Evolutionary conservation across 2,888 invertebrate species (phyloP), one percentile per base, ranked within the genome.

Genomic region (Eutolmus rufibarbis): DNA sequence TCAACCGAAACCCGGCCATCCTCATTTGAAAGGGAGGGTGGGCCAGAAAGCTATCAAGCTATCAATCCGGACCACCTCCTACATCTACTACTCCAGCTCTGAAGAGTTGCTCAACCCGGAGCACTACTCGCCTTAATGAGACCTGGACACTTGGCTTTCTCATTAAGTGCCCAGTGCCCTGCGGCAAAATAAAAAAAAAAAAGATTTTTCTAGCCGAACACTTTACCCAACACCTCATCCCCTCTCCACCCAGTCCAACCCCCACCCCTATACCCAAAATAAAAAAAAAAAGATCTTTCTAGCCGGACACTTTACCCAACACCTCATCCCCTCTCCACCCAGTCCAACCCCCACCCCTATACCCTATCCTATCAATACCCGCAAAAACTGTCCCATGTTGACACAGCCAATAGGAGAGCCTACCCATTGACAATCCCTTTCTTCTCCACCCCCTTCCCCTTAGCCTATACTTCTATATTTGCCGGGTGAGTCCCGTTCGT

Each of bases 381-480:
- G 23, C 51, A 40, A 56, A 81, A 82, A 82, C 34, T 56, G 23
- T 19, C 16, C 57, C n/a, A 56, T 84, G 84, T 66, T 84, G 84
- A 84, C 74, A 84, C 19, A 66, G 37, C 66, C 84, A 81, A 81
- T 81, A 34, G 31, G 56, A 51, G 19, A 56, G 40, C 66, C 66
- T 66, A 56, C 5, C 40, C n/a, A 34, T 43, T 19, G 23, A n/a
- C 77, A 77, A 46, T 16, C 16, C 43, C 9, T 14, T 23, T 16
- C 16, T 14, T 14, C 43, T 46, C 19, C 77, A 40, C 23, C 78
- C 78, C 40, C 12, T 40, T 7, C 7, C 40, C 9, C 12, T 1
- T 40, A 40, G 12, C 40, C 8, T 12, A 12, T 78, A 78, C 23
- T 77, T 40, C 77, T 40, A 31, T 40, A 31, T 81, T 51, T 34